Evolutionary conservation across 1,140 invertebrate genomes (phyloP).

Genomic region (Macrobrachium nipponense): DNA sequence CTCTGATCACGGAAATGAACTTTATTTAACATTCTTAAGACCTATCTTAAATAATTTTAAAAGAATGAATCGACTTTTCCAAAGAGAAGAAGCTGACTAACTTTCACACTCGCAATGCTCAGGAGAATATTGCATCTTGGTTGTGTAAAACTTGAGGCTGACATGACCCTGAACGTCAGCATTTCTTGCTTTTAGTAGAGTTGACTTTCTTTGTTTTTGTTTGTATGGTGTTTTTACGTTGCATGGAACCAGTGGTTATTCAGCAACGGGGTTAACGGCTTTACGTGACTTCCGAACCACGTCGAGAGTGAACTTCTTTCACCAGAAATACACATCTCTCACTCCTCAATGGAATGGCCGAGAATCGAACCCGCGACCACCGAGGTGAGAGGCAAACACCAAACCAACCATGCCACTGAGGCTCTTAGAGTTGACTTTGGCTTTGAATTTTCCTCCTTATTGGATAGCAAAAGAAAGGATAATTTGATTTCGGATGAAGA

Average conservation of each 20-base stretch:
- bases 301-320: no score
- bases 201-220: no score
- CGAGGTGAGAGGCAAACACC: no score
- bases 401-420: no score
- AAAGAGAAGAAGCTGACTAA: constrained; percentile 32
- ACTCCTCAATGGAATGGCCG: no score
- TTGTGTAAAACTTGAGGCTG: constrained; percentile 33
- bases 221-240: no score
- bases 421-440: constrained; percentile 35
- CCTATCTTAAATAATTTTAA: constrained; percentile 28
- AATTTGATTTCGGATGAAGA: constrained; percentile 25
- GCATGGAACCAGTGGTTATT: no score
- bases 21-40: constrained; percentile 30
- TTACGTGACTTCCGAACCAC: no score
- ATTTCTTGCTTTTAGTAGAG: constrained; percentile 41
- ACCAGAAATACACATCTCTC: no score
- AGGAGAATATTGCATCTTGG: constrained; percentile 26
- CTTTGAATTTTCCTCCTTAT: constrained; percentile 22
- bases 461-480: background rate
- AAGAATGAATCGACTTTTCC: constrained; percentile 30
- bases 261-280: no score
- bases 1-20: constrained; percentile 28
- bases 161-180: constrained; percentile 24
- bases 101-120: constrained; percentile 15
- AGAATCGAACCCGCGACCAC: no score